A percentile compares a stretch with the other conserved stretches of the same genome.
Evolutionary conservation across 1,140 invertebrate species (phyloP).

Genomic region (Drosophila hydei): DNA sequence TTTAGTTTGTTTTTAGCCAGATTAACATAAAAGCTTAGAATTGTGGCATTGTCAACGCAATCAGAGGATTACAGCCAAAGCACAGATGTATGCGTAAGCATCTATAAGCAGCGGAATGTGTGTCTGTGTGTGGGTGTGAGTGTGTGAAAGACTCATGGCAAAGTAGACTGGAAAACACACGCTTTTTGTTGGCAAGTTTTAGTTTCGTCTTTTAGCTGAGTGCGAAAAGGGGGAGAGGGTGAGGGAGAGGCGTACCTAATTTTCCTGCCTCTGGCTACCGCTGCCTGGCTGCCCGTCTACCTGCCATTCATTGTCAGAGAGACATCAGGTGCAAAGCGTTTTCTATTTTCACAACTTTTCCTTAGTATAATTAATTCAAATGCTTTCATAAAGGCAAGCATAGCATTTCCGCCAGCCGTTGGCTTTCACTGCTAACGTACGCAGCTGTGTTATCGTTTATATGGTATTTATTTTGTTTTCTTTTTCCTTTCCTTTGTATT

Average conservation of each 20-base stretch:
- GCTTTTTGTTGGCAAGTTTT: no score
- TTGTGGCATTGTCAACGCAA: slow-evolving; percentile 1
- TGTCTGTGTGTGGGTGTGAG: no score
- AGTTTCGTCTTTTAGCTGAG: neutral
- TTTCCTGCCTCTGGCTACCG: neutral
- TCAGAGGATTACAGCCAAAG: neutral
- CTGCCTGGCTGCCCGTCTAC: slow-evolving; percentile 1
- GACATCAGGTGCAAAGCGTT: slow-evolving; percentile 76
- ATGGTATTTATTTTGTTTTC: slow-evolving; percentile 14
- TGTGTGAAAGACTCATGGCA: no score
- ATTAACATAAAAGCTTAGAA: neutral
- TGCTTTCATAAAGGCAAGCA: slow-evolving; percentile 61
- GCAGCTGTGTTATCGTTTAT: slow-evolving; percentile 37
- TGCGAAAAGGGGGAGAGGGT: neutral
- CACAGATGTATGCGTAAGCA: neutral
- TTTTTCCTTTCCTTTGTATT: no score
- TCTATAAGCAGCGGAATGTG: no score
- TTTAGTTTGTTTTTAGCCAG: neutral
- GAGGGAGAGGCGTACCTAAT: neutral
- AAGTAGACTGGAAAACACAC: no score
- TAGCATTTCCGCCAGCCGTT: slow-evolving; percentile 10
- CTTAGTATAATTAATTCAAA: slow-evolving; percentile 76
- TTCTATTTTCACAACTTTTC: slow-evolving; percentile 80
- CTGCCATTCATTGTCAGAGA: slow-evolving; percentile 49
- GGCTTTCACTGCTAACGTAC: slow-evolving; percentile 11